phyloP scores from a whole-genome alignment of 2,113 vertebrate genomes.

The Triplophysa tibetana region DNA sequence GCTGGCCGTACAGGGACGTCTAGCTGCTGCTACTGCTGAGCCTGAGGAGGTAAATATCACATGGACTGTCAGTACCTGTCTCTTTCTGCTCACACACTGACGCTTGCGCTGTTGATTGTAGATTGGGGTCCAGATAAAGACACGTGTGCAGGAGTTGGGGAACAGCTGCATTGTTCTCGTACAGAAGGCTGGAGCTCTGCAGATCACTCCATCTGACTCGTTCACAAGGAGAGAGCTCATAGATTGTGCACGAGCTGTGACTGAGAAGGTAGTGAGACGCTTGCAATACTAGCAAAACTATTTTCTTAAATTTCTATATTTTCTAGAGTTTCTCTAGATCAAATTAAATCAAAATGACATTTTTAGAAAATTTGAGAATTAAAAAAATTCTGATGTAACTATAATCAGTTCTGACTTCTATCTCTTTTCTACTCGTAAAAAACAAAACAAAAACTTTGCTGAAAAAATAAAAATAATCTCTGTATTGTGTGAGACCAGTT shows the following conservation, averaged over 20 bases:
- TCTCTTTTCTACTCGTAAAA: too few relatives aligned
- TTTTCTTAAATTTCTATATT: background rate
- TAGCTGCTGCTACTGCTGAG: conserved; percentile 92
- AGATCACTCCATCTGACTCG: conserved; percentile 91
- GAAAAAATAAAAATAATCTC: too few relatives aligned
- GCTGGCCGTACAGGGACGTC: conserved; percentile 88
- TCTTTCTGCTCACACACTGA: background rate
- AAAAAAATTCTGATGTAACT: too few relatives aligned
- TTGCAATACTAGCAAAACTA: too few relatives aligned
- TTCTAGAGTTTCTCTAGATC: background rate
- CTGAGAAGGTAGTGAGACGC: conserved; percentile 83
- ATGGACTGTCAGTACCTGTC: background rate
- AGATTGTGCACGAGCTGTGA: conserved; percentile 91
- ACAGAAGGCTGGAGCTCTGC: conserved; percentile 93
- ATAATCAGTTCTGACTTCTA: too few relatives aligned
- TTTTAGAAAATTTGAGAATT: background rate
- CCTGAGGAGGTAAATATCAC: conserved; percentile 83
- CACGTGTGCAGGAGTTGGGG: conserved; percentile 90
- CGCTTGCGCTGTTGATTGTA: conserved; percentile 52
- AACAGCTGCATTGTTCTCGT: conserved; percentile 95
- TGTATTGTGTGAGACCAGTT: too few relatives aligned
- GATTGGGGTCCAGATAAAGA: conserved; percentile 92
- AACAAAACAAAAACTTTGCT: too few relatives aligned
- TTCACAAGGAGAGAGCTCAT: conserved; percentile 95
- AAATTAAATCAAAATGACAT: too few relatives aligned